phyloP scores from a whole-genome alignment of 2,888 invertebrate species.

The Polyommatus icarus region DNA sequence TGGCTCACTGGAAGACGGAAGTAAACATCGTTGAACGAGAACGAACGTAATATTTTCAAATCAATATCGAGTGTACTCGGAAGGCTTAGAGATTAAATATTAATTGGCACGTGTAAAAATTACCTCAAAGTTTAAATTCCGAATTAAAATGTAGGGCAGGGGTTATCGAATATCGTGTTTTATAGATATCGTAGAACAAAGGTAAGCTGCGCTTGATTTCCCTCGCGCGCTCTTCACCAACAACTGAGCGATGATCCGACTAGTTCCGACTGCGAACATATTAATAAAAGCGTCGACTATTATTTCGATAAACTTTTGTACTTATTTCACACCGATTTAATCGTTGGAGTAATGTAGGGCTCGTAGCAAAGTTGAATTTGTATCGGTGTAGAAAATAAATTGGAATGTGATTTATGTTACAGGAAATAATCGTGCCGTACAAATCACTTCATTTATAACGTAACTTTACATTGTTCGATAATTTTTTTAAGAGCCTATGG shows the following conservation, averaged over 20 bases:
- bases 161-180: conserved; percentile 26
- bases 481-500: too few species aligned
- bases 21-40: not conserved
- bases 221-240: conserved; percentile 45
- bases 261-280: conserved; percentile 41
- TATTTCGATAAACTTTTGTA: conserved; percentile 12
- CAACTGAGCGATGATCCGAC: conserved; percentile 46
- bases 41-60: not conserved
- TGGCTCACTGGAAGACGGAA: not conserved
- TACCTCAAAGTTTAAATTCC: not conserved
- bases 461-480: not conserved
- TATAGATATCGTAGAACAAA: conserved; percentile 42
- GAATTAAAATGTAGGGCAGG: conserved; percentile 10
- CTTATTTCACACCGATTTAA: not conserved
- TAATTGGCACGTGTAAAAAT: conserved; percentile 16
- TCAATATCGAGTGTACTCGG: not conserved
- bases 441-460: not conserved
- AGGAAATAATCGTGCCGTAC: not conserved
- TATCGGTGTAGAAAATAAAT: not conserved
- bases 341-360: not conserved
- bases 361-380: not conserved
- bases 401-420: not conserved
- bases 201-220: conserved; percentile 52
- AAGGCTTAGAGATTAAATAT: not conserved
- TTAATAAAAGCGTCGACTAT: conserved; percentile 40